Evolutionary conservation across 2,797 vertebrate species (phyloP).

Genomic region (Podarcis siculus): DNA sequence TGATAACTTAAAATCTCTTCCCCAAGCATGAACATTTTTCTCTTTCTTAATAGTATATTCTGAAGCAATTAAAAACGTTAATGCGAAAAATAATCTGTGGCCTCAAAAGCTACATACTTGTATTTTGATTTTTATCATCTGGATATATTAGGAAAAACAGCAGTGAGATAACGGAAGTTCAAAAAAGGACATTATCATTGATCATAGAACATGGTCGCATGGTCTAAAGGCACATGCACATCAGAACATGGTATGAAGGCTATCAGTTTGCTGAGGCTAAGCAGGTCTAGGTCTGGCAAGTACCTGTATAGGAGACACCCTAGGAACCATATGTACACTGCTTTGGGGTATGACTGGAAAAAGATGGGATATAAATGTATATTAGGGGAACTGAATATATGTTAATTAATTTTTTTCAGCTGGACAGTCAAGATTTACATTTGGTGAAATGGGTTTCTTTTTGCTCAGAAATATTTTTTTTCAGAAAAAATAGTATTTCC

Average conservation of each 20-base stretch:
- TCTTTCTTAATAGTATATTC: background rate
- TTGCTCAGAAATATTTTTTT: background rate
- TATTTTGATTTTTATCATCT: background rate
- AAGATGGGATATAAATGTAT: too few species aligned
- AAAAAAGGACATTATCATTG: too few species aligned
- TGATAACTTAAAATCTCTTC: constrained; percentile 19
- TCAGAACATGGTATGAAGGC: too few species aligned
- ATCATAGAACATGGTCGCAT: too few species aligned
- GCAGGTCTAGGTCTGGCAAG: too few species aligned
- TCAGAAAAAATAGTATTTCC: background rate
- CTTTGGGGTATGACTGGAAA: too few species aligned
- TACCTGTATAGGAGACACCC: too few species aligned
- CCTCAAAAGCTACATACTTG: background rate
- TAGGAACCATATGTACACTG: too few species aligned
- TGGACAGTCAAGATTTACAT: background rate
- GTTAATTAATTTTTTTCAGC: background rate
- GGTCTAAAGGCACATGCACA: too few species aligned
- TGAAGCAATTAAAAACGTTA: background rate
- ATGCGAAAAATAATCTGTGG: background rate
- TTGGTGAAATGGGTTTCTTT: background rate
- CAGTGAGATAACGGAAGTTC: too few species aligned
- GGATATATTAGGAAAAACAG: background rate
- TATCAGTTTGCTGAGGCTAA: too few species aligned
- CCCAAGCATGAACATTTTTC: background rate
- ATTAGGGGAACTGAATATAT: too few species aligned